These are phyloP conservation scores for Gavialis gangeticus DNA, from an alignment of 2,113 vertebrate species.

Conservation along the genomic window DNA sequence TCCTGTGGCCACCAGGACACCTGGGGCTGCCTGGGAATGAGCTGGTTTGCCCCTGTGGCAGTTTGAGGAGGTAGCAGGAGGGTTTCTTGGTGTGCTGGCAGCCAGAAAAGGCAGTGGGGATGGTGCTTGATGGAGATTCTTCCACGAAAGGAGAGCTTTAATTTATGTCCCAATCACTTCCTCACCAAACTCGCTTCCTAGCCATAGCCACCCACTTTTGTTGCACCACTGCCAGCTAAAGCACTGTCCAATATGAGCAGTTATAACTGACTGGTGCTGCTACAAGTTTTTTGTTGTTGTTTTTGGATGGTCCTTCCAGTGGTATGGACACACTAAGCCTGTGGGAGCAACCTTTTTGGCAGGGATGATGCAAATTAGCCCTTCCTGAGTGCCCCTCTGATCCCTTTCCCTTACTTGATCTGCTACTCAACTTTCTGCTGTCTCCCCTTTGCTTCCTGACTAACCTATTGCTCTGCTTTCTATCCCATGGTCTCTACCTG, in stretches of 20 bases:
- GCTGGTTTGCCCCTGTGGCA: neutral
- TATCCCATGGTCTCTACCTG: too few relatives aligned
- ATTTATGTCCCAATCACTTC: conserved; percentile 52
- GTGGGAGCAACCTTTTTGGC: too few relatives aligned
- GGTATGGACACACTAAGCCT: neutral
- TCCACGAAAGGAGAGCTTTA: conserved; percentile 56
- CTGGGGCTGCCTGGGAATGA: neutral
- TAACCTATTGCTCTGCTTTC: too few relatives aligned
- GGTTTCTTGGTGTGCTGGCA: conserved; percentile 39
- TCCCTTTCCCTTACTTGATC: too few relatives aligned
- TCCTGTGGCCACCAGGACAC: too few relatives aligned
- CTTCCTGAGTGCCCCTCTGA: too few relatives aligned
- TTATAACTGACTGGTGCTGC: neutral
- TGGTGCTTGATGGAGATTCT: conserved; percentile 8
- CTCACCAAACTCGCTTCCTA: conserved; percentile 19
- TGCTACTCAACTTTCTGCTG: too few relatives aligned
- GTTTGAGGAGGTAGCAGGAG: conserved; percentile 33
- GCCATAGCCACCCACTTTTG: neutral
- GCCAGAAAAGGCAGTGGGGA: neutral
- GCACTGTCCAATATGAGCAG: neutral
- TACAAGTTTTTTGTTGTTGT: neutral
- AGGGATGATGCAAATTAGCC: too few relatives aligned
- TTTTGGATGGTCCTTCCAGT: neutral
- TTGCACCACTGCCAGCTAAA: neutral
- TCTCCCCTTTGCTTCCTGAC: too few relatives aligned